These are phyloP conservation scores for Mesocricetus auratus DNA, from an alignment of 2,113 vertebrate species.

Conservation along the genomic window DNA sequence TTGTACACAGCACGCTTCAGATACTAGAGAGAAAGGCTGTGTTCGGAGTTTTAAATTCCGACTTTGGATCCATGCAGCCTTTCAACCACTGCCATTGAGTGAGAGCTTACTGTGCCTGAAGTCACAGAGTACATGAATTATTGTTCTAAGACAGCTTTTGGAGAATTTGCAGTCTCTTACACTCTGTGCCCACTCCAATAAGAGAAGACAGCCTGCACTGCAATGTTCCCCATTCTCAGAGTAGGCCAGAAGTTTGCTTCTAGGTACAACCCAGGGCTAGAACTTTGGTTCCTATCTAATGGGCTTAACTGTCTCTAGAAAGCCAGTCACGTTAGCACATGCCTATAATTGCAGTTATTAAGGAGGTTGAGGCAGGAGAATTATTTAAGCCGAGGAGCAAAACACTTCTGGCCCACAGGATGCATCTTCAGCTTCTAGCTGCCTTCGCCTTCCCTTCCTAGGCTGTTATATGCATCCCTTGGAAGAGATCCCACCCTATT, in stretches of 20 bases:
- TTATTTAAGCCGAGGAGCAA: background rate
- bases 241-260: background rate
- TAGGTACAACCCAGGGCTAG: background rate
- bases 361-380: background rate
- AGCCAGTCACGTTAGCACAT: background rate
- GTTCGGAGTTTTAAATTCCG: background rate
- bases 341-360: background rate
- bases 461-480: too few species aligned
- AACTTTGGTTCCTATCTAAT: too few species aligned
- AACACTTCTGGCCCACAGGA: background rate
- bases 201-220: background rate
- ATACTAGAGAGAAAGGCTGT: background rate
- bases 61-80: slow-evolving; percentile 13
- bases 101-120: background rate
- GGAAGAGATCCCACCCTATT: background rate
- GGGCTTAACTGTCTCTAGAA: background rate
- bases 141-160: slow-evolving; percentile 20
- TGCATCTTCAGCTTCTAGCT: background rate
- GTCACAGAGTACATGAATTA: background rate
- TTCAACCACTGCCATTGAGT: background rate
- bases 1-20: background rate
- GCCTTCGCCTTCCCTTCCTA: background rate
- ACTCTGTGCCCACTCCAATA: background rate
- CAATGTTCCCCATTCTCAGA: background rate
- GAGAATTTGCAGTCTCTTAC: slow-evolving; percentile 35